Conservation (phyloP, 23 tunicate species). For the Oikopleura dioica region DNA sequence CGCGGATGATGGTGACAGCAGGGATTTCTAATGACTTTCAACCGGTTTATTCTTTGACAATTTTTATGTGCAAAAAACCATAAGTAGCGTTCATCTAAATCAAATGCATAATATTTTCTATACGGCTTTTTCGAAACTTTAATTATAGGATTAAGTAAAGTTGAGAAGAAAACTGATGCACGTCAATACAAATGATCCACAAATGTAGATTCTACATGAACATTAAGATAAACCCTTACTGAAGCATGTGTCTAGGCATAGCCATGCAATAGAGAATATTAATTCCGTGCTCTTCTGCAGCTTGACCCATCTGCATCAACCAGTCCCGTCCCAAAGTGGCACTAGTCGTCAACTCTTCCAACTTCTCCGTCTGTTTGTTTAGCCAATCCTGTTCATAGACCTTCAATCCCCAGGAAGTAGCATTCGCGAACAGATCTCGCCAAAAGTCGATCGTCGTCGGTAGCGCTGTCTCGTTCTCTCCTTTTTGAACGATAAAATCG, state of each 20-base stretch:
- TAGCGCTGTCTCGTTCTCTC: conserved; percentile 16
- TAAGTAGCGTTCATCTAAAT: no score
- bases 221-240: conserved; percentile 54
- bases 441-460: conserved; percentile 26
- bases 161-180: no score
- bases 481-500: conserved; percentile 27
- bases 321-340: conserved; percentile 28
- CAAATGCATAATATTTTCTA: no score
- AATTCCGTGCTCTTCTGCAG: conserved; percentile 29
- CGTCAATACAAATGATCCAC: no score
- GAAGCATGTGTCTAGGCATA: conserved; percentile 54
- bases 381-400: conserved; percentile 92
- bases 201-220: no score
- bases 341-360: neutral
- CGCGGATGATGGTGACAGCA: conserved; percentile 16
- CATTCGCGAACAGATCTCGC: conserved; percentile 29
- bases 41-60: no score
- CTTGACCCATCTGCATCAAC: conserved; percentile 60
- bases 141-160: no score
- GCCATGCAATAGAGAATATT: conserved; percentile 67
- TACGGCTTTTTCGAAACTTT: no score
- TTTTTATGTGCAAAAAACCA: no score
- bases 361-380: conserved; percentile 20
- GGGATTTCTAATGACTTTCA: neutral
- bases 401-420: conserved; percentile 51